Evolutionary conservation across 2,113 vertebrate species (phyloP).

Genomic region (Eidolon helvum): DNA sequence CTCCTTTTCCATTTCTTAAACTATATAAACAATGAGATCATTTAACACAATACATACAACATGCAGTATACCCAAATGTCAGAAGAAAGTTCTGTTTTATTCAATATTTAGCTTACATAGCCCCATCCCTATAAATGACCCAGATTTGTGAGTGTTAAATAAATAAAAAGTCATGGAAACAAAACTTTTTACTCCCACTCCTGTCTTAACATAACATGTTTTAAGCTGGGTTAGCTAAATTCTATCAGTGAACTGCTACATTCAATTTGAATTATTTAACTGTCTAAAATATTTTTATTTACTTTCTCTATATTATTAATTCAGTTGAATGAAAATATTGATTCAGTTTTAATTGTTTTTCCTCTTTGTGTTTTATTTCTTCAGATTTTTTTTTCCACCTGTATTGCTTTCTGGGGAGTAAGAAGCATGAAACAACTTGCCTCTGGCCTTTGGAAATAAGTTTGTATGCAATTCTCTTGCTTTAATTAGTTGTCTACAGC

Average conservation of each 20-base stretch:
- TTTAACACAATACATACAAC: neutral
- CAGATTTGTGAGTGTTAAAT: neutral
- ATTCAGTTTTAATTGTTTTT: conserved; percentile 33
- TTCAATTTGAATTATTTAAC: conserved; percentile 7
- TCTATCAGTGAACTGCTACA: neutral
- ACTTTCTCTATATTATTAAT: neutral
- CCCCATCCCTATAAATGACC: neutral
- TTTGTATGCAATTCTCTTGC: neutral
- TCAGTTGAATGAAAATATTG: neutral
- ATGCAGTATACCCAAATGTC: neutral
- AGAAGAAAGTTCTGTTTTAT: neutral
- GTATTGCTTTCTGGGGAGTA: conserved; percentile 89
- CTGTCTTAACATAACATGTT: neutral
- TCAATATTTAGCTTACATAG: neutral
- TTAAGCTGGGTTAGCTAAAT: neutral
- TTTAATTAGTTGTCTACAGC: neutral
- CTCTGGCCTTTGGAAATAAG: neutral
- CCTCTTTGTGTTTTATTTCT: conserved; percentile 62
- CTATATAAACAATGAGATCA: conserved; percentile 33
- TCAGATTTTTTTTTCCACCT: conserved; percentile 90
- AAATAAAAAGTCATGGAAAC: neutral
- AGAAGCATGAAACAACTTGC: conserved; percentile 69
- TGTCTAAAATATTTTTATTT: neutral
- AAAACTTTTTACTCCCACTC: neutral
- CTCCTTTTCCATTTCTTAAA: conserved; percentile 22